These are phyloP conservation scores for Phenganax marumi DNA, from an alignment of 92 coral and sea anemone species.

Conservation along the genomic window DNA sequence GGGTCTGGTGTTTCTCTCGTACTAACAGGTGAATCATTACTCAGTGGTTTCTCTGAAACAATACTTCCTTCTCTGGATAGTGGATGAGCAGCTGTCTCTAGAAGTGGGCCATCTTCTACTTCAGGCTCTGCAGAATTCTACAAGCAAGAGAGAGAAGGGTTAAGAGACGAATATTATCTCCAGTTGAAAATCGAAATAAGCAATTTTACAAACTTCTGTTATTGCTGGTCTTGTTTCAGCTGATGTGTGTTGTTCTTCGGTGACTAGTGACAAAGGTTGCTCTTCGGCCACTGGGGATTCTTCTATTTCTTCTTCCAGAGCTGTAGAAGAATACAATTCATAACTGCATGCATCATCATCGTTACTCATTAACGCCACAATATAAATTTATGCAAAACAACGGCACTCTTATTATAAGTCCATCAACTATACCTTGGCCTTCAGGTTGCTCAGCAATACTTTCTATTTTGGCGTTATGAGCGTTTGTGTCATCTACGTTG, in stretches of 20 bases:
- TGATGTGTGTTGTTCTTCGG: conserved; percentile 50
- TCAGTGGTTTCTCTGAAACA: conserved; percentile 42
- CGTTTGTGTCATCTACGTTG: conserved; percentile 25
- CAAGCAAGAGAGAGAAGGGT: neutral
- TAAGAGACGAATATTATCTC: neutral
- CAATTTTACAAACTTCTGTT: conserved; percentile 2
- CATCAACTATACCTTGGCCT: conserved; percentile 25
- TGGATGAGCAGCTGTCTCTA: conserved; percentile 76
- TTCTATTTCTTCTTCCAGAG: neutral
- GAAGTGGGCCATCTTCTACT: conserved; percentile 74
- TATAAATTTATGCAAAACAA: neutral
- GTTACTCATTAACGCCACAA: neutral
- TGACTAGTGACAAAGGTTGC: neutral
- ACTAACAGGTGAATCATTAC: conserved; percentile 9
- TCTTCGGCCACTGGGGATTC: neutral
- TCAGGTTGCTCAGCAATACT: conserved; percentile 32
- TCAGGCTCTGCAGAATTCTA: conserved; percentile 90
- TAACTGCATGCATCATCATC: no score
- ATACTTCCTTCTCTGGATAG: conserved; percentile 91
- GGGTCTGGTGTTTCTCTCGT: conserved; percentile 80
- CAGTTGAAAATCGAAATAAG: neutral
- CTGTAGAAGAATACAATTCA: neutral
- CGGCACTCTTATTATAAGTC: neutral
- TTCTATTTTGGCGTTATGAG: conserved; percentile 21
- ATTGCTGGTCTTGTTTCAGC: conserved; percentile 48